These are phyloP conservation scores for Eupristina koningsbergeri DNA, from an alignment of 1,140 invertebrate genomes.

Conservation along the genomic window DNA sequence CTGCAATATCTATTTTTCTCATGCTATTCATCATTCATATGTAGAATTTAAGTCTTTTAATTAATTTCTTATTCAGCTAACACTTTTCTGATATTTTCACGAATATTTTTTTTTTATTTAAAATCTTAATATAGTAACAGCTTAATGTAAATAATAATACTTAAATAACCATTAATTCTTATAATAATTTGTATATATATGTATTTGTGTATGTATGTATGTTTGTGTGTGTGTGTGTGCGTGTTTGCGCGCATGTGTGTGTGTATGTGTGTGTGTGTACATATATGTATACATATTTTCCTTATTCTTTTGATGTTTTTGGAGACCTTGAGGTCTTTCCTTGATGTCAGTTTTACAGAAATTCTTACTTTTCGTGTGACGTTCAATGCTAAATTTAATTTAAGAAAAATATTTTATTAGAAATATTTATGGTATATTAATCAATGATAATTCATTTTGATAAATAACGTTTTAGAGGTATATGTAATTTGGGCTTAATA, in stretches of 20 bases:
- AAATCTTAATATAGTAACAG: too few relatives aligned
- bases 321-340: conserved; percentile 9
- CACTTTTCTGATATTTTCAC: conserved; percentile 31
- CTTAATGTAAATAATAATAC: too few relatives aligned
- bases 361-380: not conserved
- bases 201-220: too few relatives aligned
- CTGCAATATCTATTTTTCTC: not conserved
- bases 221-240: too few relatives aligned
- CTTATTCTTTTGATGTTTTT: not conserved
- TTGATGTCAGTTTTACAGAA: conserved; percentile 14
- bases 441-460: not conserved
- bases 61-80: conserved; percentile 30
- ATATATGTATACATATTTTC: not conserved
- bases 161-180: not conserved
- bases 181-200: not conserved
- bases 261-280: too few relatives aligned
- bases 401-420: not conserved
- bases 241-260: too few relatives aligned
- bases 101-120: conserved; percentile 4
- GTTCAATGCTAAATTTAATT: not conserved
- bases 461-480: not conserved
- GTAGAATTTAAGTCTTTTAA: conserved; percentile 11
- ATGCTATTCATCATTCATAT: not conserved
- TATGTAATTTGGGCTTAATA: not conserved
- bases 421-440: not conserved